Evolutionary conservation across 2,113 vertebrate genomes (phyloP).

Genomic region (Arothron firmamentum): DNA sequence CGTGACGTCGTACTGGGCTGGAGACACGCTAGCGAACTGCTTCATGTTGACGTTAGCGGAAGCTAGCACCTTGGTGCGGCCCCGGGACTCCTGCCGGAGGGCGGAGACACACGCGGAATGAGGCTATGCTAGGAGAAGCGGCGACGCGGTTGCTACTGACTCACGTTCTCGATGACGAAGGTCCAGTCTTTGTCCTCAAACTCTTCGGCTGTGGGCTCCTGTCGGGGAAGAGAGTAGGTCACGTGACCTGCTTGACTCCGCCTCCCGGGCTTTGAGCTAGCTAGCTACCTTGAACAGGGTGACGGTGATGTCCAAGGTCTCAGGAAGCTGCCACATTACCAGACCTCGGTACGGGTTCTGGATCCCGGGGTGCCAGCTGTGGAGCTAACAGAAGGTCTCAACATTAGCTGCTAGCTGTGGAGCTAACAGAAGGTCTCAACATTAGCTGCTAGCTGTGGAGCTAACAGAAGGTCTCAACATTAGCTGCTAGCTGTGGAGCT

Average conservation of each 20-base stretch:
- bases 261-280: not conserved
- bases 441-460: constrained; percentile 78
- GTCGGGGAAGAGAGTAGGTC: not conserved
- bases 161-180: constrained; percentile 86
- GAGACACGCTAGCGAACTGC: constrained; percentile 76
- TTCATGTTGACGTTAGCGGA: constrained; percentile 82
- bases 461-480: constrained; percentile 45
- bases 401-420: no score
- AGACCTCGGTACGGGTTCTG: constrained; percentile 84
- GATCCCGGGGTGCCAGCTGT: constrained; percentile 89
- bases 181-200: constrained; percentile 93
- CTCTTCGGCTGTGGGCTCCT: constrained; percentile 85
- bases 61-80: constrained; percentile 82
- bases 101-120: no score
- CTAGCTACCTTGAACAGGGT: constrained; percentile 82
- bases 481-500: no score
- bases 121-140: no score
- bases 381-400: constrained; percentile 67
- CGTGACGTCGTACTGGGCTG: constrained; percentile 72
- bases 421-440: no score
- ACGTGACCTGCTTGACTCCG: not conserved
- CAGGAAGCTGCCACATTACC: constrained; percentile 85
- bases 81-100: constrained; percentile 79
- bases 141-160: constrained; percentile 7
- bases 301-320: constrained; percentile 83